Evolutionary conservation across 2,797 vertebrate genomes (phyloP), one percentile per base, ranked within the genome.

Genomic region (Jordanella pulchra): DNA sequence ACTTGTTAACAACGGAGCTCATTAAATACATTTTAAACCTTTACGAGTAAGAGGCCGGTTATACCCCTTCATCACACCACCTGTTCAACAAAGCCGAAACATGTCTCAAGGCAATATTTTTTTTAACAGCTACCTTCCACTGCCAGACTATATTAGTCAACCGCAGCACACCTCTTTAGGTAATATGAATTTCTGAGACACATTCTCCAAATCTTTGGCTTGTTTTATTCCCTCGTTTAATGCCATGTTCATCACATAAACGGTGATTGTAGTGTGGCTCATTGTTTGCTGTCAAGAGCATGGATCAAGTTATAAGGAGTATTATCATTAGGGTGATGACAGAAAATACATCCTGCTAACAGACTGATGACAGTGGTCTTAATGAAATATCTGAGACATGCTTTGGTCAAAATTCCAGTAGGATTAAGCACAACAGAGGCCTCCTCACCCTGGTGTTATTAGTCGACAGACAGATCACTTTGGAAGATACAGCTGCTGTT

Each of bases 11-110:
- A 64, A 27, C n/a, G 6, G 35, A 64, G 60, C 60, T 64, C 60
- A 64, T 64, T 64, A 64, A 64, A 64, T 64, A 64, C 60, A 64
- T 64, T 64, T 64, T 42, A 64, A 64, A 64, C 60, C 42, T 44
- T n/a, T 7, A 44, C 7, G 39, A 44, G 39, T 27, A 44, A 64
- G 39, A 64, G 60, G 60, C 60, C 60, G 42, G 23, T 64, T 17
- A 15, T n/a, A 64, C 35, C 25, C 35, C 39, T 42, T 44, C 60
- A 44, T 44, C 60, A 64, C 60, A 17, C 60, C 39, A 64, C 60
- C 60, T 64, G 60, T 44, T 64, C 60, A 64, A 44, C 60, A 64
- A 64, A 64, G 60, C 60, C 42, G 60, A 63, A 63, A 42, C 23
- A 15, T 42, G 60, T 64, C 35, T 63, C 60, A 63, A 63, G 35